Evolutionary conservation across 2,888 invertebrate species (phyloP).

Genomic region (Candidula unifasciata): DNA sequence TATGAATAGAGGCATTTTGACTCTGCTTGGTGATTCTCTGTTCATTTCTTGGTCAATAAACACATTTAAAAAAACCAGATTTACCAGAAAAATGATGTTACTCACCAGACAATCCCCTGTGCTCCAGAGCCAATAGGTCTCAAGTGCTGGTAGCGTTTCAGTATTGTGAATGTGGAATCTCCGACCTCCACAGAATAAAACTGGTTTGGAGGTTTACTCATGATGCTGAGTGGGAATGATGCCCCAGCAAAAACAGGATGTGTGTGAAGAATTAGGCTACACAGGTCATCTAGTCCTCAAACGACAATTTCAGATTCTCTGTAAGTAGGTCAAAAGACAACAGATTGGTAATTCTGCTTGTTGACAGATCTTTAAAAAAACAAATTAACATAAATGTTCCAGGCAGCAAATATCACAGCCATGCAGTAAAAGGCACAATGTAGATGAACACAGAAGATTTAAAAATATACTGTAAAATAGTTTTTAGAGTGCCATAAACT

Average conservation of each 20-base stretch:
- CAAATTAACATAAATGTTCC: neutral
- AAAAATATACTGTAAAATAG: too few relatives aligned
- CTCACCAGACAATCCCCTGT: conserved; percentile 99
- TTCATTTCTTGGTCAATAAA: too few relatives aligned
- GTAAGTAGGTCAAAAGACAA: neutral
- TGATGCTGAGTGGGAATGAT: conserved; percentile 44
- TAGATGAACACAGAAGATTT: too few relatives aligned
- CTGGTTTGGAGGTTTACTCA: conserved; percentile 70
- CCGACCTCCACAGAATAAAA: conserved; percentile 91
- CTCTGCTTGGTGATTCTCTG: too few relatives aligned
- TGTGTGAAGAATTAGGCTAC: neutral
- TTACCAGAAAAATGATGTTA: conserved; percentile 58
- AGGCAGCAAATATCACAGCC: too few relatives aligned
- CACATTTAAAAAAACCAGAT: neutral
- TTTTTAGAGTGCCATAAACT: too few relatives aligned
- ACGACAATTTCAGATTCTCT: conserved; percentile 1
- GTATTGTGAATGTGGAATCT: conserved; percentile 97
- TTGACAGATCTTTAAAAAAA: neutral
- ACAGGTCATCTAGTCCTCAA: conserved; percentile 17
- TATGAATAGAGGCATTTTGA: too few relatives aligned
- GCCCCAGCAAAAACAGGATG: conserved; percentile 23
- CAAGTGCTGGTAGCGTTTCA: conserved; percentile 97
- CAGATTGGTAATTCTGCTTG: neutral
- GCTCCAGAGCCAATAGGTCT: conserved; percentile 99
- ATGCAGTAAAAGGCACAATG: too few relatives aligned